Evolutionary conservation across 2,113 vertebrate species (phyloP).

Genomic region (Melanocharis versteri): DNA sequence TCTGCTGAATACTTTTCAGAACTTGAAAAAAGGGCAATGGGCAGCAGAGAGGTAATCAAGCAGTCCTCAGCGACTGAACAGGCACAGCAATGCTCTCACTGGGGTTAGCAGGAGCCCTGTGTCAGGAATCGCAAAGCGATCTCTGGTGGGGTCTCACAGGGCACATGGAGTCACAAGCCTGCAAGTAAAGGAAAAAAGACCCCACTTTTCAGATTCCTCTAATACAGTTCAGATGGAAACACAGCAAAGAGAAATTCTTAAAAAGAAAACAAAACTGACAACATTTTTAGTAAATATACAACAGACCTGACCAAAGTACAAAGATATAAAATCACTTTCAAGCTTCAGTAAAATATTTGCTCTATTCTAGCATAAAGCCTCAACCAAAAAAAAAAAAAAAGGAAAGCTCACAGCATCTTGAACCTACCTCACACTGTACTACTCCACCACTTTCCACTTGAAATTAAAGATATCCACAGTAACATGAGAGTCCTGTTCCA

Average conservation of each 20-base stretch:
- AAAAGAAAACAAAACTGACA: neutral
- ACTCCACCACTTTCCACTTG: neutral
- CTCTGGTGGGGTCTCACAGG: neutral
- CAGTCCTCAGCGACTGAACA: neutral
- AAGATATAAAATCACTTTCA: neutral
- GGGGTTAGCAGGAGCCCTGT: neutral
- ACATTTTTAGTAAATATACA: neutral
- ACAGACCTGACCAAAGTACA: neutral
- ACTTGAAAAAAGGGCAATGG: neutral
- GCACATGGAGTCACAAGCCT: neutral
- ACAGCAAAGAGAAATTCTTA: neutral
- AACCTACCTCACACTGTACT: neutral
- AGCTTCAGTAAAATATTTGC: neutral
- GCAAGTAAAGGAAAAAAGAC: neutral
- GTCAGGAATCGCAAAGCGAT: neutral
- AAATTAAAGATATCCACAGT: neutral
- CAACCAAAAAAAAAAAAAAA: neutral
- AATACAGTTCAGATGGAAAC: neutral
- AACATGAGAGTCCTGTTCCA: neutral
- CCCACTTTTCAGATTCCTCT: neutral
- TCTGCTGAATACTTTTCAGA: constrained; percentile 19
- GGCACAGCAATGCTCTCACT: neutral
- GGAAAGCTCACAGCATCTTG: neutral
- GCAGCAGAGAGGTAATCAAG: neutral
- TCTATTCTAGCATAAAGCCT: neutral